These are phyloP conservation scores for Hemitrygon akajei DNA, from an alignment of 2,797 vertebrate genomes.

Conservation along the genomic window DNA sequence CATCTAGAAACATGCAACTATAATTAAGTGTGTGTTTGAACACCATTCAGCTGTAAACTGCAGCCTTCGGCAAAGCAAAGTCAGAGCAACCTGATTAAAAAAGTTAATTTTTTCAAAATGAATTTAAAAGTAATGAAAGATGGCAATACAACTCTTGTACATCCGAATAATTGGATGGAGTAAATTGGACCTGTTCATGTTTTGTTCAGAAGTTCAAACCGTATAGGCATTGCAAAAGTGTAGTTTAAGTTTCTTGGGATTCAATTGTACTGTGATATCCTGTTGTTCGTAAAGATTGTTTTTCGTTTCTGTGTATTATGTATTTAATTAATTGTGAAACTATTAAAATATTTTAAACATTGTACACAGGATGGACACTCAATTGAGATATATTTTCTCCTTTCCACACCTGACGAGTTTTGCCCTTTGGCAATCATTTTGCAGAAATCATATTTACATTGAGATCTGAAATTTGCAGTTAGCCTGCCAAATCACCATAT, in stretches of 20 bases:
- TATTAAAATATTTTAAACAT: constrained; percentile 4
- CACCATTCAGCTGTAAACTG: constrained; percentile 47
- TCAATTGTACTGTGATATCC: not conserved
- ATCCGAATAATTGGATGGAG: not conserved
- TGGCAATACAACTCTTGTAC: not conserved
- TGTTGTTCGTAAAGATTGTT: not conserved
- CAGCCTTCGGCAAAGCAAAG: constrained; percentile 44
- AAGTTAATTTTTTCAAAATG: constrained; percentile 34
- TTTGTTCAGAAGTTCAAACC: not conserved
- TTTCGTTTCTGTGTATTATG: not conserved
- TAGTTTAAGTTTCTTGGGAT: not conserved
- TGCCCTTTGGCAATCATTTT: not conserved
- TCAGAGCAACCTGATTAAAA: constrained; percentile 40
- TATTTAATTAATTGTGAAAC: not conserved
- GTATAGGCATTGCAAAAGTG: not conserved
- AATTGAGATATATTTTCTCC: not conserved
- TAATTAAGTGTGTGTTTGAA: constrained; percentile 49
- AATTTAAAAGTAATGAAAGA: constrained; percentile 2
- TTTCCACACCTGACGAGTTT: not conserved
- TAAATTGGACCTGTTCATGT: not conserved
- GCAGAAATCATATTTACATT: not conserved
- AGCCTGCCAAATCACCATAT: not conserved
- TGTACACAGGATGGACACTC: not conserved
- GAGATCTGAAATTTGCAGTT: not conserved
- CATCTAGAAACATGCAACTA: constrained; percentile 45